phyloP scores from a whole-genome alignment of 2,113 vertebrate species.

The Zingel zingel region DNA sequence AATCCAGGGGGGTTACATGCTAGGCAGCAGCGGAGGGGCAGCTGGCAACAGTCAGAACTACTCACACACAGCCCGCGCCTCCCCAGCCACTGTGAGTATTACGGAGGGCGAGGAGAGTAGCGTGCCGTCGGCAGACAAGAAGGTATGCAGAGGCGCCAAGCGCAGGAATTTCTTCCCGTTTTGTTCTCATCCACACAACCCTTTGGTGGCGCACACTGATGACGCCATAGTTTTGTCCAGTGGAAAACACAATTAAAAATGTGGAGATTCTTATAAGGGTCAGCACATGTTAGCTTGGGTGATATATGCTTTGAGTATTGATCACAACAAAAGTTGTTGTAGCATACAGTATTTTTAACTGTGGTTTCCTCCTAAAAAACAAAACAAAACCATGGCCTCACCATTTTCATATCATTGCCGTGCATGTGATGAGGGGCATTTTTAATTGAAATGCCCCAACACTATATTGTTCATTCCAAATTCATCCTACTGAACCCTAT shows the following conservation, averaged over 20 bases:
- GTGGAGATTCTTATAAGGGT: neutral
- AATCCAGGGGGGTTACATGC: constrained; percentile 94
- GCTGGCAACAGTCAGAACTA: constrained; percentile 89
- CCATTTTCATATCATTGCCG: constrained; percentile 79
- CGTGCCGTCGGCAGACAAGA: constrained; percentile 89
- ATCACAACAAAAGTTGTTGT: neutral
- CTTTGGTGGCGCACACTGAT: constrained; percentile 63
- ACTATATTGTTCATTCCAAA: constrained; percentile 65
- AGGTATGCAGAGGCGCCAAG: constrained; percentile 86
- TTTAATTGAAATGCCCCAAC: constrained; percentile 67
- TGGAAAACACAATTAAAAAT: constrained; percentile 80
- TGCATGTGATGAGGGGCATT: constrained; percentile 77
- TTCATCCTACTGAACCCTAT: constrained; percentile 66
- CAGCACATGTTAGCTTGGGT: neutral
- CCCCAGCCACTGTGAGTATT: constrained; percentile 94
- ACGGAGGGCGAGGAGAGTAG: constrained; percentile 87
- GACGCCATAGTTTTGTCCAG: constrained; percentile 75
- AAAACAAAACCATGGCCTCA: constrained; percentile 79
- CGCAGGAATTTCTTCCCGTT: constrained; percentile 71
- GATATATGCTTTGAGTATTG: neutral
- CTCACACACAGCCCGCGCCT: constrained; percentile 92
- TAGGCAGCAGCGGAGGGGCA: constrained; percentile 81
- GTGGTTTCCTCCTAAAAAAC: constrained; percentile 72
- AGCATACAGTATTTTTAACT: constrained; percentile 68
- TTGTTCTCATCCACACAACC: constrained; percentile 66